Evolutionary conservation across 2,113 vertebrate species (phyloP).

Genomic region (Oreochromis spilurus): DNA sequence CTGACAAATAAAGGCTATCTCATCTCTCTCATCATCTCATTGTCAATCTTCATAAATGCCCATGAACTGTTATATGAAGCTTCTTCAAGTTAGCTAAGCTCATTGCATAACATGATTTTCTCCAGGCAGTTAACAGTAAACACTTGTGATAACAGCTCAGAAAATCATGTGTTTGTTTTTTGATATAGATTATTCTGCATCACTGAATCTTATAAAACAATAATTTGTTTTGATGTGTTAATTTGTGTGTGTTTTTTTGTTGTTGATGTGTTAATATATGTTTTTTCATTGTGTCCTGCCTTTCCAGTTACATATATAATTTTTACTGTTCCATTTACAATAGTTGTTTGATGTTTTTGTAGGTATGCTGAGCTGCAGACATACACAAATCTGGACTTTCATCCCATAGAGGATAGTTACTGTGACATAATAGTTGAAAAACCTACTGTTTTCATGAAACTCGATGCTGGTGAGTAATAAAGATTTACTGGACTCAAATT

Average conservation of each 20-base stretch:
- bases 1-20: no score
- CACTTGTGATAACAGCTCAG: conserved; percentile 81
- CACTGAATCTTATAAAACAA: background rate
- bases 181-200: background rate
- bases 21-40: no score
- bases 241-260: background rate
- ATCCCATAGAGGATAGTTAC: conserved; percentile 75
- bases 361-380: conserved; percentile 95
- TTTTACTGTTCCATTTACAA: background rate
- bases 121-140: conserved; percentile 56
- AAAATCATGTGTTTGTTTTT: conserved; percentile 71
- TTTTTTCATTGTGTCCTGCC: background rate
- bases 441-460: conserved; percentile 93
- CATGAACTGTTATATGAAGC: background rate
- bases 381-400: conserved; percentile 81
- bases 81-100: background rate
- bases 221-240: background rate
- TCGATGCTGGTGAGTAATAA: conserved; percentile 85
- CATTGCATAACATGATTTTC: background rate
- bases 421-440: conserved; percentile 89
- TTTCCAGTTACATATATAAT: background rate
- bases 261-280: background rate
- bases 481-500: background rate
- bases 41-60: background rate
- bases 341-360: background rate